A percentile compares a stretch with the other conserved stretches of the same genome.
These are phyloP conservation scores for Dorcus hopei DNA, from an alignment of 2,888 invertebrate genomes.

Conservation along the genomic window DNA sequence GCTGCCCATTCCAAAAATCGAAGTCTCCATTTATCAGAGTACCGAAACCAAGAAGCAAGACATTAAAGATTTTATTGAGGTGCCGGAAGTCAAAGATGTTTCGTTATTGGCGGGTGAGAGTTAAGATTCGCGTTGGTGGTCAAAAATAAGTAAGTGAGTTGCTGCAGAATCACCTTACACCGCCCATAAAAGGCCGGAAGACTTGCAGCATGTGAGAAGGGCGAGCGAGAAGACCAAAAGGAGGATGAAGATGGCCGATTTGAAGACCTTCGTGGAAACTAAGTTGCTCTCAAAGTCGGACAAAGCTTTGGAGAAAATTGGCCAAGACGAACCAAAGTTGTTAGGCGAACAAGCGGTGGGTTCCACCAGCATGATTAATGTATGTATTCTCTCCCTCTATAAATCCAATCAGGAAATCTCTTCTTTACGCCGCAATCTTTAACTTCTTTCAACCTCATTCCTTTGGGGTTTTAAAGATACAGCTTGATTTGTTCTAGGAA, in stretches of 20 bases:
- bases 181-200: conserved; percentile 46
- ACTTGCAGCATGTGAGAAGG: conserved; percentile 57
- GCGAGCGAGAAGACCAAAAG: conserved; percentile 81
- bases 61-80: conserved; percentile 74
- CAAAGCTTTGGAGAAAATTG: conserved; percentile 85
- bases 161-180: conserved; percentile 51
- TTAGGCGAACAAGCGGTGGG: conserved; percentile 64
- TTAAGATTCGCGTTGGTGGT: not conserved
- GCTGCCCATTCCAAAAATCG: conserved; percentile 88
- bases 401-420: not conserved
- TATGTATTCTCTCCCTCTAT: conserved; percentile 37
- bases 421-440: not conserved
- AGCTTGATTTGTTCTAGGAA: conserved; percentile 55
- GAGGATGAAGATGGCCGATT: conserved; percentile 87
- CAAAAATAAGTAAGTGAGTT: not conserved
- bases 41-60: conserved; percentile 66
- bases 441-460: not conserved
- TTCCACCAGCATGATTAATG: conserved; percentile 48
- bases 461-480: not conserved
- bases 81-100: conserved; percentile 69
- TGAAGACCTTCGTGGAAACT: conserved; percentile 88
- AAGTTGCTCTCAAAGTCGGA: conserved; percentile 88
- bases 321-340: conserved; percentile 65
- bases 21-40: conserved; percentile 81
- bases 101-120: conserved; percentile 60